Conservation (phyloP, 2,888 invertebrate species). For the Drosophila paranaensis region DNA sequence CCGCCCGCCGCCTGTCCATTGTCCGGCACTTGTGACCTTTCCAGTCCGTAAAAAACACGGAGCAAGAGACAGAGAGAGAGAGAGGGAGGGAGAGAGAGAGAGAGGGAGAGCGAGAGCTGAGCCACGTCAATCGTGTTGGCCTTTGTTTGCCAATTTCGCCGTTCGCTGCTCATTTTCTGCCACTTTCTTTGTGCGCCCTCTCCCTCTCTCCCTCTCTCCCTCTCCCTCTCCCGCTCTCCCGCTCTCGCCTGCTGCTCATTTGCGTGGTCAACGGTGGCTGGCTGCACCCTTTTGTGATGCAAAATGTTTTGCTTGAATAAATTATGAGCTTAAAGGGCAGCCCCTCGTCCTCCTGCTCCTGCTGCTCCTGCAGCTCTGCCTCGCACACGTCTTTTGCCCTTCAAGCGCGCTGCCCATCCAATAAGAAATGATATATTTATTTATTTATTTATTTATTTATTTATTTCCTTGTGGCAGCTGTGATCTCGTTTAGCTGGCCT, state of each 20-base stretch:
- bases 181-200: constrained; percentile 50
- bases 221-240: constrained; percentile 3
- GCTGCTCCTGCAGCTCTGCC: neutral
- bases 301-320: constrained; percentile 76
- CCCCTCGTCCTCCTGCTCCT: neutral
- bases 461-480: no score
- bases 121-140: constrained; percentile 59
- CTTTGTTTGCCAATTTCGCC: constrained; percentile 71
- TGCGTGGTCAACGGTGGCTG: constrained; percentile 54
- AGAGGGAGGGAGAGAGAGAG: no score
- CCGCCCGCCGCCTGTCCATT: constrained; percentile 26
- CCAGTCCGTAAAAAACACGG: neutral
- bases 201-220: neutral
- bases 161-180: constrained; percentile 66
- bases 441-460: no score
- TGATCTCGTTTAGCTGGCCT: no score
- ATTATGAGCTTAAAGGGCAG: constrained; percentile 56
- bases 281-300: constrained; percentile 63
- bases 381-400: neutral
- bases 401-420: constrained; percentile 16
- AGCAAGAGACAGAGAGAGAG: no score
- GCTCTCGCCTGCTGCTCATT: constrained; percentile 37
- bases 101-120: no score
- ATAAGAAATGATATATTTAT: constrained; percentile 16
- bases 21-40: constrained; percentile 33